Evolutionary conservation across 2,113 vertebrate species (phyloP).

Genomic region (Pterocles burchelli): DNA sequence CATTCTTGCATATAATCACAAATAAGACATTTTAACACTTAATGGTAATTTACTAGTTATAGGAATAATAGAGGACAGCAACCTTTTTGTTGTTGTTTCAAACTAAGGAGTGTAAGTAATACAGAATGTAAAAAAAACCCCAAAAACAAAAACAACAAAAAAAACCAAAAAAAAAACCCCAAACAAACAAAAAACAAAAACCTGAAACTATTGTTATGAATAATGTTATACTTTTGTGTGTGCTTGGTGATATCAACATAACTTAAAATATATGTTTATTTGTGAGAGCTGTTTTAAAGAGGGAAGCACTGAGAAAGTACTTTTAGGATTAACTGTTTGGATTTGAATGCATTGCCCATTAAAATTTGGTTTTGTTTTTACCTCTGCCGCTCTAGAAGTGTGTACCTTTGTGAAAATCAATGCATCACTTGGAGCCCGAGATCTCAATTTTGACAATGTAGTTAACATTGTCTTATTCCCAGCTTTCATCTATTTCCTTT

Average conservation of each 20-base stretch:
- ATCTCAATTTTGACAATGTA: not conserved
- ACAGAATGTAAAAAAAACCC: not conserved
- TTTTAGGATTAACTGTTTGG: not conserved
- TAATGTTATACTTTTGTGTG: not conserved
- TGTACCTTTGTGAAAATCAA: not conserved
- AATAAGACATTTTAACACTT: not conserved
- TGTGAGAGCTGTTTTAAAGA: not conserved
- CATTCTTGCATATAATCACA: not conserved
- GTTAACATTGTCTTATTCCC: not conserved
- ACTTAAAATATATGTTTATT: not conserved
- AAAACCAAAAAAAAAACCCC: not conserved
- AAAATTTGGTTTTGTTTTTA: not conserved
- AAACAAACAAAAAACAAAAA: not conserved
- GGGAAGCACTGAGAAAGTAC: not conserved
- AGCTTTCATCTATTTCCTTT: not conserved
- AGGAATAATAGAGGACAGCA: not conserved
- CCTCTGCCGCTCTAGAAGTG: not conserved
- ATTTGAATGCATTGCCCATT: not conserved
- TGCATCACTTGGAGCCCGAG: not conserved
- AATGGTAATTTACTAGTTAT: not conserved
- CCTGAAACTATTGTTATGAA: not conserved
- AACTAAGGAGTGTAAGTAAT: not conserved
- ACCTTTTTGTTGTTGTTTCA: not conserved
- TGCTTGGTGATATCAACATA: not conserved
- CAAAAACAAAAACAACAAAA: not conserved